Evolutionary conservation across 2,113 vertebrate genomes (phyloP).

Genomic region (Pipra filicauda): DNA sequence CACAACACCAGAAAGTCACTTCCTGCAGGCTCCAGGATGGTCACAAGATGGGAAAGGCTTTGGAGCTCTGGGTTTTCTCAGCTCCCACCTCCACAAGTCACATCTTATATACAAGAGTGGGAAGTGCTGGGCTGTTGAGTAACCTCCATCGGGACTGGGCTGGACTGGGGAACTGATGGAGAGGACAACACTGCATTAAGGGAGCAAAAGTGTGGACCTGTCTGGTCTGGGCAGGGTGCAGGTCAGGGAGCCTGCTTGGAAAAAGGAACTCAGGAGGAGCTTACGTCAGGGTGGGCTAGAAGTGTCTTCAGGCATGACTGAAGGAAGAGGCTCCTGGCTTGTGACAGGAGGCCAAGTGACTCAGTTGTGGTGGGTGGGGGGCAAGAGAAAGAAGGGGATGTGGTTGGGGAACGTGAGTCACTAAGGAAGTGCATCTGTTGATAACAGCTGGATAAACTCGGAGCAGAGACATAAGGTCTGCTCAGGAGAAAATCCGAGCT

Average conservation of each 20-base stretch:
- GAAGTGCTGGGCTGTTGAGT: neutral
- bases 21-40: neutral
- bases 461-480: neutral
- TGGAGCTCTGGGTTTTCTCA: neutral
- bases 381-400: conserved; percentile 23
- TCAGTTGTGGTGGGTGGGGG: conserved; percentile 33
- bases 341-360: conserved; percentile 24
- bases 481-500: neutral
- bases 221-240: neutral
- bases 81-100: neutral
- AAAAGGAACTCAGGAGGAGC: neutral
- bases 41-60: neutral
- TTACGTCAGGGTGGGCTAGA: neutral
- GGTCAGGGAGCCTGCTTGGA: neutral
- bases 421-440: neutral
- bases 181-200: neutral
- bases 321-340: neutral
- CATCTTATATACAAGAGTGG: neutral
- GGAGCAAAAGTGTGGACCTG: neutral
- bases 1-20: neutral
- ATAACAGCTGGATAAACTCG: conserved; percentile 32
- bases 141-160: neutral
- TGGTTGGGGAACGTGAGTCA: conserved; percentile 51
- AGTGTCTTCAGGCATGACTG: neutral
- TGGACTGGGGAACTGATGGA: neutral